These are phyloP conservation scores for Dasyornis broadbenti DNA, from an alignment of 2,113 vertebrate species.

Conservation along the genomic window DNA sequence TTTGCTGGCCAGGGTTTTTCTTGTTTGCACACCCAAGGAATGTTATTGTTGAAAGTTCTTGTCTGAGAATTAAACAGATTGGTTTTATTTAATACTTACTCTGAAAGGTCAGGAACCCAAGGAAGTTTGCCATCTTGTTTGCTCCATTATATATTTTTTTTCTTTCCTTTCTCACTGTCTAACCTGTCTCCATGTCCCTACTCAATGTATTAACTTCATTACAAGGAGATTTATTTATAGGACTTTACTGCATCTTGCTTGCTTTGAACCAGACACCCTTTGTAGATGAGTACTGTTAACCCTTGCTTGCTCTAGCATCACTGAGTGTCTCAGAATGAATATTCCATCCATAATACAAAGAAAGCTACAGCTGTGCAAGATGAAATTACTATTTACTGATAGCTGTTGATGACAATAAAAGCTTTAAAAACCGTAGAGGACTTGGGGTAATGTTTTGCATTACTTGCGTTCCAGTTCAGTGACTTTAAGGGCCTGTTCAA, in stretches of 20 bases:
- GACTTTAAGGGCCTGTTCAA: background rate
- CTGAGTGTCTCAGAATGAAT: background rate
- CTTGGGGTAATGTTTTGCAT: background rate
- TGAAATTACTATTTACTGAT: background rate
- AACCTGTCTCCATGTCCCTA: background rate
- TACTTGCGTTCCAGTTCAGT: background rate
- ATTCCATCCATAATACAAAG: background rate
- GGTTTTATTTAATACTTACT: slow-evolving; percentile 17
- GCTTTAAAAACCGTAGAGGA: background rate
- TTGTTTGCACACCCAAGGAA: background rate
- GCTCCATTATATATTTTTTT: background rate
- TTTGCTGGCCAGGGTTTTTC: slow-evolving; percentile 4
- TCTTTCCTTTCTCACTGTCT: background rate
- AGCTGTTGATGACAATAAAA: background rate
- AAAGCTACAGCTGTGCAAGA: background rate
- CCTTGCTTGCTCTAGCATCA: background rate
- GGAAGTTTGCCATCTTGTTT: background rate
- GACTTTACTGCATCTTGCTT: background rate
- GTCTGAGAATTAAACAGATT: background rate
- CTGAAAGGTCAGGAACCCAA: background rate
- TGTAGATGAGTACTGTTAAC: background rate
- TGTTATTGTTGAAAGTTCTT: slow-evolving; percentile 28
- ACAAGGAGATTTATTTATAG: background rate
- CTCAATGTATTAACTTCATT: background rate
- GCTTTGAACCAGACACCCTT: background rate